A percentile compares a stretch with the other conserved stretches of the same genome.
These are phyloP conservation scores for Agapornis canus DNA, from an alignment of 2,797 vertebrate species.

Conservation along the genomic window DNA sequence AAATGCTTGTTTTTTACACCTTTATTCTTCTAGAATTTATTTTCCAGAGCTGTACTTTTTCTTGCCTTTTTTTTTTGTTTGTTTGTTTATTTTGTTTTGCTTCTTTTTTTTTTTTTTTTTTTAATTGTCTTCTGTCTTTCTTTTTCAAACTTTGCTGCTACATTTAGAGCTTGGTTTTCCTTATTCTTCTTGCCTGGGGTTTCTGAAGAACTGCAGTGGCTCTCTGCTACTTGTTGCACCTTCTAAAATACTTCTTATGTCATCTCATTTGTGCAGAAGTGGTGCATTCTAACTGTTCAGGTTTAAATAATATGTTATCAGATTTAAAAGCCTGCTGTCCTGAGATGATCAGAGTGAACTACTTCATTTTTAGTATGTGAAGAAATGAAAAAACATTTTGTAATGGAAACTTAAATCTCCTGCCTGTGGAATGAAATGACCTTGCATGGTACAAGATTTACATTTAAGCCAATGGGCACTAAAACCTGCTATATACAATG, in stretches of 20 bases:
- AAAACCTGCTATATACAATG: slow-evolving; percentile 4
- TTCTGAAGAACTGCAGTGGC: not conserved
- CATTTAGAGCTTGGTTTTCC: not conserved
- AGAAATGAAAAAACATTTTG: slow-evolving; percentile 43
- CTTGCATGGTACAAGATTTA: slow-evolving; percentile 41
- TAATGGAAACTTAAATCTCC: slow-evolving; percentile 52
- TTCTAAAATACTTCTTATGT: slow-evolving; percentile 6
- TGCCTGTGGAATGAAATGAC: slow-evolving; percentile 42
- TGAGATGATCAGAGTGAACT: slow-evolving; percentile 21
- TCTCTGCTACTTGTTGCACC: slow-evolving; percentile 11
- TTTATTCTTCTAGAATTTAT: not conserved
- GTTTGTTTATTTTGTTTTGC: too few species aligned
- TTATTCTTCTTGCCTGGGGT: not conserved
- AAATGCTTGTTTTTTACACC: not conserved
- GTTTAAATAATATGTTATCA: slow-evolving; percentile 51
- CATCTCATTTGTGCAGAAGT: not conserved
- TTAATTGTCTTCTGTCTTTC: not conserved
- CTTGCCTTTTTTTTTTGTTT: not conserved
- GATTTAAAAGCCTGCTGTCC: slow-evolving; percentile 37
- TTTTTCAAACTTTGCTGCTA: not conserved
- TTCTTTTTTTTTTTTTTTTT: not conserved
- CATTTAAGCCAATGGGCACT: slow-evolving; percentile 42
- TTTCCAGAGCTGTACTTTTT: not conserved
- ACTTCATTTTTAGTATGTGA: slow-evolving; percentile 45
- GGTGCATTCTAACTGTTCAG: not conserved